Percentiles rank a stretch among this genome's conserved stretches.
Conservation (phyloP, 2,113 vertebrate genomes). For the Ictidomys tridecemlineatus region DNA sequence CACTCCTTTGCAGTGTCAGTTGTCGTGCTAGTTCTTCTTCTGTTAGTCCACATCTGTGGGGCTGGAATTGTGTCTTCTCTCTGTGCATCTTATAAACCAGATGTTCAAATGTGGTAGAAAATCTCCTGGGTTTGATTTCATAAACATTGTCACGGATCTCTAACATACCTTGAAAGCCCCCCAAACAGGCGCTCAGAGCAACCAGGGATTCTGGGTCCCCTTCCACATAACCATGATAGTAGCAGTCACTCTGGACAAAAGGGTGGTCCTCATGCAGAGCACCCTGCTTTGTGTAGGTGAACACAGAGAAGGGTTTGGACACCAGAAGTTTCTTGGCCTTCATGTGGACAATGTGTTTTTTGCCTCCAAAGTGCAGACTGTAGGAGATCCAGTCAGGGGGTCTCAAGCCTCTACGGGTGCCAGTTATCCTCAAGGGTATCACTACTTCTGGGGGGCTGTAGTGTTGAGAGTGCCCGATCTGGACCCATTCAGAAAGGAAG, state of each 20-base stretch:
- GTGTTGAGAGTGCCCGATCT: accelerated
- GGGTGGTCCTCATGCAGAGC: not conserved
- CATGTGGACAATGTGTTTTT: not conserved
- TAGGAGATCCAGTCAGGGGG: not conserved
- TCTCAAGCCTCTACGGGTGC: not conserved
- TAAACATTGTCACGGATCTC: constrained; percentile 69
- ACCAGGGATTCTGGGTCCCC: constrained; percentile 76
- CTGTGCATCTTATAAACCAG: constrained; percentile 41
- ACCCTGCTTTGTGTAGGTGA: not conserved
- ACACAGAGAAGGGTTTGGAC: not conserved
- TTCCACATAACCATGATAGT: not conserved
- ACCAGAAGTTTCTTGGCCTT: not conserved
- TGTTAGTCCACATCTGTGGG: not conserved
- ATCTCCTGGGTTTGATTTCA: constrained; percentile 76
- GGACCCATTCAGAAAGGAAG: accelerated
- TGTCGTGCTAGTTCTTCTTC: not conserved
- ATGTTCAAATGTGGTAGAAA: constrained; percentile 73
- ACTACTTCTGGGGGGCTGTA: constrained; percentile 61
- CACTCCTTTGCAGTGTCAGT: not conserved
- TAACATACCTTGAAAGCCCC: constrained; percentile 68
- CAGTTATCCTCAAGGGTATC: constrained; percentile 39
- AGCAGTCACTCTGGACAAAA: not conserved
- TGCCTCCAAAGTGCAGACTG: not conserved
- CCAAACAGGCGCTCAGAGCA: constrained; percentile 73
- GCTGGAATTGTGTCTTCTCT: not conserved